Evolutionary conservation across 2,888 invertebrate species (phyloP).

Genomic region (Pandemis cinnamomeana): DNA sequence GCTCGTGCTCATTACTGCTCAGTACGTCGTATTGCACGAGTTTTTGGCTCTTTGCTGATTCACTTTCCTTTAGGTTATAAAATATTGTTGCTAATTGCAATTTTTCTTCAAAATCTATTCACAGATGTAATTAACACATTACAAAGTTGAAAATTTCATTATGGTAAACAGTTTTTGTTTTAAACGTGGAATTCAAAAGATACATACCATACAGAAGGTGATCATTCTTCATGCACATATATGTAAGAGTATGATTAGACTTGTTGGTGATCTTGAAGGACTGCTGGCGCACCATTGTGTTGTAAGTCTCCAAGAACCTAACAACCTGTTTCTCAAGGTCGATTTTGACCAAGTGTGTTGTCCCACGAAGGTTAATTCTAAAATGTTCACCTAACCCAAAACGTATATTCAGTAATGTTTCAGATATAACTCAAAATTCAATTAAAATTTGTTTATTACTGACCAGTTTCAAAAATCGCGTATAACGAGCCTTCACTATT

Average conservation of each 20-base stretch:
- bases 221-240: constrained; percentile 84
- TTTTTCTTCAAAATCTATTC: constrained; percentile 76
- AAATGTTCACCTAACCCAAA: constrained; percentile 76
- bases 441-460: neutral
- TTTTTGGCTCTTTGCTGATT: constrained; percentile 66
- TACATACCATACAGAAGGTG: constrained; percentile 70
- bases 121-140: constrained; percentile 20
- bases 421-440: neutral
- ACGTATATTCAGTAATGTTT: neutral
- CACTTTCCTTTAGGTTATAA: constrained; percentile 67
- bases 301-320: constrained; percentile 84
- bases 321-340: constrained; percentile 78
- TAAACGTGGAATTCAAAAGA: neutral
- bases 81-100: constrained; percentile 69
- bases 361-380: constrained; percentile 69
- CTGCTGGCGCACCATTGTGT: constrained; percentile 82
- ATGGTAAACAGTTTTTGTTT: neutral
- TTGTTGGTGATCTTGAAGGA: constrained; percentile 82
- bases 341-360: constrained; percentile 76
- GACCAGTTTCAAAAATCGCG: constrained; percentile 74
- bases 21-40: constrained; percentile 73
- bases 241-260: constrained; percentile 81
- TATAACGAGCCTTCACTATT: constrained; percentile 63
- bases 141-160: constrained; percentile 22
- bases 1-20: constrained; percentile 71